These are phyloP conservation scores for Bradypodion pumilum DNA, from an alignment of 2,797 vertebrate species.

Conservation along the genomic window DNA sequence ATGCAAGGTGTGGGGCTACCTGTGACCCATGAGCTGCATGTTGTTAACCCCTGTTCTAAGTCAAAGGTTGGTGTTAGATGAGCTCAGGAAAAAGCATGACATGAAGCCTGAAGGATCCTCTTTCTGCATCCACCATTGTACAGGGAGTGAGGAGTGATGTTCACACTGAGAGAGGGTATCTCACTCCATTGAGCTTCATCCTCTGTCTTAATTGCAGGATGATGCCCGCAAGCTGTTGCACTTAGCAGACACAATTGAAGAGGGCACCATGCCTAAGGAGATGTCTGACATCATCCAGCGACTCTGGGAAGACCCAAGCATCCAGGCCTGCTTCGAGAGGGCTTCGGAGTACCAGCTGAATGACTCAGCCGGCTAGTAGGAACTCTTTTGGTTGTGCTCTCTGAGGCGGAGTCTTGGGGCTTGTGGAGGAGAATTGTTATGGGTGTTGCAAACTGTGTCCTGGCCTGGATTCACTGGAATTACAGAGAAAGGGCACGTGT, in stretches of 20 bases:
- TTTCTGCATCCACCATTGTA: neutral
- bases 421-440: neutral
- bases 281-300: constrained; percentile 91
- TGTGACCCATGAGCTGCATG: no score
- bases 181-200: neutral
- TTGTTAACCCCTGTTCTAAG: neutral
- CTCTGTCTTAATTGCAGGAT: constrained; percentile 76
- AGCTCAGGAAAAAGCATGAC: neutral
- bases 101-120: neutral
- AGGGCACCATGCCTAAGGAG: constrained; percentile 96
- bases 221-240: constrained; percentile 94
- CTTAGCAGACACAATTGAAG: constrained; percentile 95
- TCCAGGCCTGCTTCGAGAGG: constrained; percentile 93
- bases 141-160: fast-evolving
- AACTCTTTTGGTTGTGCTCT: constrained; percentile 3
- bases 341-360: constrained; percentile 98
- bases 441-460: neutral
- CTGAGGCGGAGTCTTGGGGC: neutral
- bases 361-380: constrained; percentile 97
- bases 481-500: neutral
- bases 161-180: neutral
- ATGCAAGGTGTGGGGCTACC: no score
- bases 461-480: no score
- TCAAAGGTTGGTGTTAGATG: neutral
- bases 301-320: constrained; percentile 94